Percentiles rank a stretch among this genome's conserved stretches.
Evolutionary conservation across 1,140 invertebrate species (phyloP).

Genomic region (Drosophila pachea): DNA sequence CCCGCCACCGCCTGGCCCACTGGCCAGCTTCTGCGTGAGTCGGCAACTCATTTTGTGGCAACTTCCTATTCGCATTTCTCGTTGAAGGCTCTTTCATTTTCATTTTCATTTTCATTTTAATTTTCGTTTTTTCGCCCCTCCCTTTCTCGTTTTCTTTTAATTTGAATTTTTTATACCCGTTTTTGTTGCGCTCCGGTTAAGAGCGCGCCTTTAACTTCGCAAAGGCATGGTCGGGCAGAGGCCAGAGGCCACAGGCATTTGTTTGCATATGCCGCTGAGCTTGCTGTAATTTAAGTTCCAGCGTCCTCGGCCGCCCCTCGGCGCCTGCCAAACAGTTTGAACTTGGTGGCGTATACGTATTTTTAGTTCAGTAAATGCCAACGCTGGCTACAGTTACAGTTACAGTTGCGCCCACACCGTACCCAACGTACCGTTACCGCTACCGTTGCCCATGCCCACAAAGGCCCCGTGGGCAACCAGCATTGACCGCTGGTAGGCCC

Average conservation of each 20-base stretch:
- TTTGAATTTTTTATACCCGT: slow-evolving; percentile 15
- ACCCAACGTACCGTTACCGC: not conserved
- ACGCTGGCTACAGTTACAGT: slow-evolving; percentile 24
- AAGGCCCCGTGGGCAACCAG: slow-evolving; percentile 1
- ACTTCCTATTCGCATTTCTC: slow-evolving; percentile 60
- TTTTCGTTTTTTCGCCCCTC: slow-evolving; percentile 7
- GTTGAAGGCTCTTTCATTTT: slow-evolving; percentile 3
- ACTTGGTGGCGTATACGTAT: slow-evolving; percentile 15
- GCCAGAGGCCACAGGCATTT: slow-evolving; percentile 33
- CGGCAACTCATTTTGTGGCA: slow-evolving; percentile 62
- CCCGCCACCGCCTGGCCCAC: not conserved
- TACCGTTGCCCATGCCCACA: not conserved
- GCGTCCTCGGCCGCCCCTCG: slow-evolving; percentile 13
- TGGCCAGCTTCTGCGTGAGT: slow-evolving; percentile 20
- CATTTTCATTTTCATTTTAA: slow-evolving; percentile 5
- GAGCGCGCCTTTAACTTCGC: slow-evolving; percentile 1
- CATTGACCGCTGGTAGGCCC: slow-evolving; percentile 16
- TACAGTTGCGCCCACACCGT: not conserved
- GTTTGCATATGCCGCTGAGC: slow-evolving; percentile 47
- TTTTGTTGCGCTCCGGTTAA: not conserved
- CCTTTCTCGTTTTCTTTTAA: slow-evolving; percentile 1
- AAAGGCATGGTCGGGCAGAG: slow-evolving; percentile 17
- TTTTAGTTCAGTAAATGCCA: slow-evolving; percentile 50
- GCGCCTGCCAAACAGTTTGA: not conserved
- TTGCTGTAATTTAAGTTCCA: slow-evolving; percentile 60